These are phyloP conservation scores for Torymus tubicola DNA, from an alignment of 2,888 invertebrate species.

Conservation along the genomic window DNA sequence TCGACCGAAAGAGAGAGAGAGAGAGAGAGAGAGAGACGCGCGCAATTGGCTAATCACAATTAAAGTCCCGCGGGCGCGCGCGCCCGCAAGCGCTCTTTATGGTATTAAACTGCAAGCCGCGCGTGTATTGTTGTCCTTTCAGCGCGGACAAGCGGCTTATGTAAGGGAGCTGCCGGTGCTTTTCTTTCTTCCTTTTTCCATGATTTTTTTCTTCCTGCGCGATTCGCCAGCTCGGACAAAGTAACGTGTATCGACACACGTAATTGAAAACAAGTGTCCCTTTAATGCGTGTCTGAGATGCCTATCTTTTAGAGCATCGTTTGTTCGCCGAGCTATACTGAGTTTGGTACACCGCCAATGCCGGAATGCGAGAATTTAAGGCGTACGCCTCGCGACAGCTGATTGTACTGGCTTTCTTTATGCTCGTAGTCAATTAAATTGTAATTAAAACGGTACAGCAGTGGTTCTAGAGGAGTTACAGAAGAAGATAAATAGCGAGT, in stretches of 20 bases:
- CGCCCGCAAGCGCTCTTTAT: constrained; percentile 27
- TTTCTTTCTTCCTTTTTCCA: neutral
- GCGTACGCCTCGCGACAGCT: too few relatives aligned
- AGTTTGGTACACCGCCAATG: neutral
- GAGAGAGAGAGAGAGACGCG: neutral
- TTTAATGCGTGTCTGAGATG: constrained; percentile 34
- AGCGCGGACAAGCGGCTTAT: constrained; percentile 7
- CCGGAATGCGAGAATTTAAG: constrained; percentile 10
- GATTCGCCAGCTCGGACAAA: constrained; percentile 4
- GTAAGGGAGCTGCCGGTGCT: neutral
- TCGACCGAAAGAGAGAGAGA: neutral
- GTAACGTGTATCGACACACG: constrained; percentile 33
- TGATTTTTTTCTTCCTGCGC: neutral
- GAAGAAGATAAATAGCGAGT: too few relatives aligned
- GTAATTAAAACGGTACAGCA: too few relatives aligned
- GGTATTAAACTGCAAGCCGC: constrained; percentile 11
- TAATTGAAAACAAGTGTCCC: constrained; percentile 51
- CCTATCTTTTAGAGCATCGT: constrained; percentile 26
- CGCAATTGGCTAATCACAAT: constrained; percentile 57
- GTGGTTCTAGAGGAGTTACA: too few relatives aligned
- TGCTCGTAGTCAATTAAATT: neutral
- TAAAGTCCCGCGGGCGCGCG: constrained; percentile 24
- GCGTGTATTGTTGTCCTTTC: constrained; percentile 36
- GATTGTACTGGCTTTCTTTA: constrained; percentile 1
- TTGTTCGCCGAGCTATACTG: neutral